A percentile compares a stretch with the other conserved stretches of the same genome.
These are phyloP conservation scores for Brassicogethes aeneus DNA, from an alignment of 2,888 invertebrate genomes.

Conservation along the genomic window DNA sequence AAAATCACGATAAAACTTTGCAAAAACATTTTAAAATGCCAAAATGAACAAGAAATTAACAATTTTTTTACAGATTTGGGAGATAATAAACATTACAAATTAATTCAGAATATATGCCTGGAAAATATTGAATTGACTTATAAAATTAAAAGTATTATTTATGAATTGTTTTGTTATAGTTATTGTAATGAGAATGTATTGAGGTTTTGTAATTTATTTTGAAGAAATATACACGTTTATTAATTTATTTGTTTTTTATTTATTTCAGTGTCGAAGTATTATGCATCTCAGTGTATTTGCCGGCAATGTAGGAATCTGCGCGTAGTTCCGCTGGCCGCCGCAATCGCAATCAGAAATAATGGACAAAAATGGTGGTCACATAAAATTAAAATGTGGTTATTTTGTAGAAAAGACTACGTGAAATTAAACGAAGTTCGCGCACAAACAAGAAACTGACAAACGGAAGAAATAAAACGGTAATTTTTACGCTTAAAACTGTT, in stretches of 20 bases:
- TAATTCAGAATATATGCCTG: slow-evolving; percentile 12
- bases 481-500: not conserved
- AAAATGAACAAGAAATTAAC: slow-evolving; percentile 9
- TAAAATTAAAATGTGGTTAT: slow-evolving; percentile 31
- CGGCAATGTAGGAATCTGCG: not conserved
- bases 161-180: slow-evolving; percentile 17
- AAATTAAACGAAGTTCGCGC: slow-evolving; percentile 6
- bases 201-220: slow-evolving; percentile 12
- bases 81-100: slow-evolving; percentile 10
- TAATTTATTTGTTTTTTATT: not conserved
- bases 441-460: not conserved
- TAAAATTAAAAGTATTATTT: slow-evolving; percentile 15
- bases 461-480: not conserved
- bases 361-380: slow-evolving; percentile 2
- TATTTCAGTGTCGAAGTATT: not conserved
- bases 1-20: slow-evolving; percentile 12
- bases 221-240: not conserved
- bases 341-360: not conserved
- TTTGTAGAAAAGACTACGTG: slow-evolving; percentile 23
- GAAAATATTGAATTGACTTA: slow-evolving; percentile 11
- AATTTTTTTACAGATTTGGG: slow-evolving; percentile 13
- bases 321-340: not conserved
- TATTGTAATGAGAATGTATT: slow-evolving; percentile 19
- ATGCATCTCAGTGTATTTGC: too few species aligned
- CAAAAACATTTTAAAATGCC: slow-evolving; percentile 10